phyloP scores from a whole-genome alignment of 2,113 vertebrate genomes.

The Misgurnus mizolepis region DNA sequence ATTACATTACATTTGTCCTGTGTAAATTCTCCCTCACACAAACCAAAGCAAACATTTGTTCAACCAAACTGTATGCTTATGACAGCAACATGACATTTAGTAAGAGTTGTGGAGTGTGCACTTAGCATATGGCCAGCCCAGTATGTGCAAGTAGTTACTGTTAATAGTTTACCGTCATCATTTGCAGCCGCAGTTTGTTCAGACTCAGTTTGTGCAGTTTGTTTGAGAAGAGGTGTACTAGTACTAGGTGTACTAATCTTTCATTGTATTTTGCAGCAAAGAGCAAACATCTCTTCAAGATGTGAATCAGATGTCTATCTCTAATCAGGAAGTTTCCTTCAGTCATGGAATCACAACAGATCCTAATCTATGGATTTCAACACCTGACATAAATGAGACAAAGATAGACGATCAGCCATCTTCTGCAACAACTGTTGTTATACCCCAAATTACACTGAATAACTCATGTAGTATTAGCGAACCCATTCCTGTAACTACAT shows the following conservation, averaged over 20 bases:
- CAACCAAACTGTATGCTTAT: no score
- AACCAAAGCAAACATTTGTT: no score
- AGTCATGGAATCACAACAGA: constrained; percentile 71
- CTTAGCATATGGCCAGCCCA: no score
- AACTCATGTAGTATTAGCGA: not conserved
- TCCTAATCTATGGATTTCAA: constrained; percentile 63
- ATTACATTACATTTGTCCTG: no score
- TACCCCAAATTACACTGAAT: constrained; percentile 20
- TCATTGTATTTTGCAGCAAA: constrained; percentile 42
- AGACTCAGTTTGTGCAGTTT: not conserved
- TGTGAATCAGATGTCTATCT: constrained; percentile 22
- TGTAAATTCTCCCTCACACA: no score
- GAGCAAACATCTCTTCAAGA: constrained; percentile 56
- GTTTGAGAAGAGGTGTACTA: not conserved
- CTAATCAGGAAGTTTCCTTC: constrained; percentile 64
- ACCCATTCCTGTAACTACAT: constrained; percentile 15
- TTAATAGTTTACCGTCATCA: no score
- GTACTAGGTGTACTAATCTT: not conserved
- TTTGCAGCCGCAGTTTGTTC: no score
- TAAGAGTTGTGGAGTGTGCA: no score
- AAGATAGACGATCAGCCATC: constrained; percentile 33
- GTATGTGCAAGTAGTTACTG: no score
- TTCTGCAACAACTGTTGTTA: constrained; percentile 32
- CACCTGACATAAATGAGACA: constrained; percentile 49
- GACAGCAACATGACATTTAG: no score